phyloP scores from a whole-genome alignment of 1,140 invertebrate species.

The Coelopa frigida region DNA sequence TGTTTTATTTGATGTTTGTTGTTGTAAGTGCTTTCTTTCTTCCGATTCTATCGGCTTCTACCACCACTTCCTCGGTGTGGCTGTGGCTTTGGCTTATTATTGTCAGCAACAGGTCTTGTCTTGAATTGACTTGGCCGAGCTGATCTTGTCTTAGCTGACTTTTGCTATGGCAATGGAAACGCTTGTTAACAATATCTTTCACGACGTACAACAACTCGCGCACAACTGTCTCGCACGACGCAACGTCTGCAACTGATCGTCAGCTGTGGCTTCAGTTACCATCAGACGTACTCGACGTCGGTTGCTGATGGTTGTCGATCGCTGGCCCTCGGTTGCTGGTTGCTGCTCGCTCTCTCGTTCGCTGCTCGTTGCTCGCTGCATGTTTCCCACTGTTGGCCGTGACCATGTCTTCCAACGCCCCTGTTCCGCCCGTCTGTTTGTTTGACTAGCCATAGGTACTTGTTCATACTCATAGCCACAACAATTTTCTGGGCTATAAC shows the following conservation, averaged over 20 bases:
- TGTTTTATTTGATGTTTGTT: slow-evolving; percentile 7
- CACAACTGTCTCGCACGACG: slow-evolving; percentile 43
- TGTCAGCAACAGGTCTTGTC: slow-evolving; percentile 1
- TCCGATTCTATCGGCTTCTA: not conserved
- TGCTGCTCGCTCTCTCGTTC: not conserved
- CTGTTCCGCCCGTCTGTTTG: slow-evolving; percentile 4
- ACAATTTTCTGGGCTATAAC: too few relatives aligned
- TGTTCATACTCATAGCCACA: too few relatives aligned
- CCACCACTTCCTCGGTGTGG: not conserved
- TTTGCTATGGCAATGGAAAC: slow-evolving; percentile 1
- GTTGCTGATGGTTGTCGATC: too few relatives aligned
- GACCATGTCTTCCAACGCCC: not conserved
- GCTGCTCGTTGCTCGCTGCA: slow-evolving; percentile 2
- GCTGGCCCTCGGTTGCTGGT: too few relatives aligned
- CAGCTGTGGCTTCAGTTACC: slow-evolving; percentile 35
- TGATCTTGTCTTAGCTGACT: not conserved
- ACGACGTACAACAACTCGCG: slow-evolving; percentile 31
- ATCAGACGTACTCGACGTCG: slow-evolving; percentile 24
- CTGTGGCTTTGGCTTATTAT: not conserved
- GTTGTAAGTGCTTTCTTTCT: slow-evolving; percentile 3
- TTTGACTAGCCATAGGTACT: not conserved
- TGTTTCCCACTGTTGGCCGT: not conserved
- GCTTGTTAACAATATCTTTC: slow-evolving; percentile 7
- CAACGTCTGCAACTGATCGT: slow-evolving; percentile 43
- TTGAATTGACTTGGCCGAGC: too few relatives aligned